These are phyloP conservation scores for Drosophila dunni DNA, from an alignment of 1,140 invertebrate genomes.

Conservation along the genomic window DNA sequence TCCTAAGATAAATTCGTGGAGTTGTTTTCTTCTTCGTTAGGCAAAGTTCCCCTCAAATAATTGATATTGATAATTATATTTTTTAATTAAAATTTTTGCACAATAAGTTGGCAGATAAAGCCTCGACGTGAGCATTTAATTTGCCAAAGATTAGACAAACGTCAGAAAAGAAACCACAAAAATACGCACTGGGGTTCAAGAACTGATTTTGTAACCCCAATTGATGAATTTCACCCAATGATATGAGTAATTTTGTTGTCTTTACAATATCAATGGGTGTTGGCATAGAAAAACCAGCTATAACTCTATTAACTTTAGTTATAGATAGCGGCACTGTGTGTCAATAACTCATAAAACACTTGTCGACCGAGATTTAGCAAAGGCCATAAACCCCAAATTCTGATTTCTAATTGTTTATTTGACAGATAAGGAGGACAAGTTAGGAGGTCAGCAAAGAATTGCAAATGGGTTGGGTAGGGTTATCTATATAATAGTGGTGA, in stretches of 20 bases:
- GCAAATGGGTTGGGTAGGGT: constrained; percentile 2
- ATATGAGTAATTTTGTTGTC: background rate
- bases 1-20: background rate
- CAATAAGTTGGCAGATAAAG: constrained; percentile 16
- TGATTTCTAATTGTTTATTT: constrained; percentile 32
- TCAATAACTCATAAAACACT: constrained; percentile 26
- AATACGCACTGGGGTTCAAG: background rate
- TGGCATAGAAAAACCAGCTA: constrained; percentile 1
- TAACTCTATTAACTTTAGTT: constrained; percentile 4
- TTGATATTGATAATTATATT: constrained; percentile 34
- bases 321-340: constrained; percentile 26
- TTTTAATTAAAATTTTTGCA: constrained; percentile 30
- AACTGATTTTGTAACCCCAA: constrained; percentile 4
- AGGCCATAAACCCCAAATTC: constrained; percentile 15
- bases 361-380: constrained; percentile 24
- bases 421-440: constrained; percentile 39
- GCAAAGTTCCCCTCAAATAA: constrained; percentile 26
- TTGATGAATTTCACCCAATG: background rate
- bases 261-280: constrained; percentile 7
- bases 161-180: background rate
- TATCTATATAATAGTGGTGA: constrained; percentile 3
- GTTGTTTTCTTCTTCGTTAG: constrained; percentile 5
- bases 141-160: constrained; percentile 1
- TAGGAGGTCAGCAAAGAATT: constrained; percentile 20
- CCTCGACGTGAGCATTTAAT: constrained; percentile 1